Evolutionary conservation across 35 echinoderm and acorn worm genomes (phyloP), one percentile per base, ranked within the genome.

Genomic region (Strongylocentrotus purpuratus): DNA sequence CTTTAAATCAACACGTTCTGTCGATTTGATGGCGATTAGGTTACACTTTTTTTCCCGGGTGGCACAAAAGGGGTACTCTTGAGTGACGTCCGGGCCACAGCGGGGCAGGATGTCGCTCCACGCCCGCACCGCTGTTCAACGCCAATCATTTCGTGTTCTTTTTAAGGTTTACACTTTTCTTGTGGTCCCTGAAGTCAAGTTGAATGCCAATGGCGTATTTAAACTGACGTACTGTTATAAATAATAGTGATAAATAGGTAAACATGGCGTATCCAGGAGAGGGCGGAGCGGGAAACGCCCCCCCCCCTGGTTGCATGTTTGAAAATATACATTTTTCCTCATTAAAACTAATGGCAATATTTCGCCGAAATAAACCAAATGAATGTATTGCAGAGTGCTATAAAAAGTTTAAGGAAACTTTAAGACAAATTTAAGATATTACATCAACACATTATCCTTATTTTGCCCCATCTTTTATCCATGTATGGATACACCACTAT

Each of bases 1-100:
- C 45, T 89, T 89, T 33, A 89, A 89, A 89, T 89, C 12, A 46
- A 46, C 87, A 89, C 87, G 87, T 89, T 25, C 45, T 31, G n/a
- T 20, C 45, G 87, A 46, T 89, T 89, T 89, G 32, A 46, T 45
- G 33, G 11, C 87, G 87, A 89, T 89, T 45, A 89, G 14, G 32
- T 89, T 89, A 41, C 87, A 20, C 15, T 32, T 85, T 33, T 33
- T 28, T 33, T 89, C 87, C 87, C 87, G 18, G 12, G 87, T 20
- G 87, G 87, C 87, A 89, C 87, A 89, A 78, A 78, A 31, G 32
- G 31, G 4, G 87, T 41, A 45, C 45, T 89, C 87, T 2, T 89
- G 33, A 89, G 87, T 89, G 87, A 89, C 87, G 32, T 33, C 14
- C 87, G 87, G 87, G 0, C 15, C 65, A 78, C 65, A 78, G 65